Evolutionary conservation across 2,113 vertebrate genomes (phyloP), one percentile per base, ranked within the genome.

Genomic region (Micronycteris hirsuta): DNA sequence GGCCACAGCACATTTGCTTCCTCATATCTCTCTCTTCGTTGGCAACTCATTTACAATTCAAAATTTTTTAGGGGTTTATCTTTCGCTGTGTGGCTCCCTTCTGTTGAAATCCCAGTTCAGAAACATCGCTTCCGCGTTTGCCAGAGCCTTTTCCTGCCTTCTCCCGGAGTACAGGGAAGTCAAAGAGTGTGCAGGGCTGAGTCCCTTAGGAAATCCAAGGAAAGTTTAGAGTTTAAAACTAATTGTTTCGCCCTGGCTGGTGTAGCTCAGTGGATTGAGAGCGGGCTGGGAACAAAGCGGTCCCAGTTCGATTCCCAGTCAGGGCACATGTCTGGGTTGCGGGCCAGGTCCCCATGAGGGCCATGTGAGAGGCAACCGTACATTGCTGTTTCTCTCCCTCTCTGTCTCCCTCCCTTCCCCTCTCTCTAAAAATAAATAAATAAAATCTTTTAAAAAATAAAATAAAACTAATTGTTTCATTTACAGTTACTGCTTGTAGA

Each of bases 41-140:
- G 9, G 52, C 41, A 43, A 19, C 41, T 90, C 61, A 93, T 86
- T 91, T 94, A 52, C 65, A 91, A 94, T 91, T 89, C 86, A 86
- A 38, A 84, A 68, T 20, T 4, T 38, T 54, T 5, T 13, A 22
- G 26, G 4, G 31, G 19, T 58, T 90, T 36, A 13, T 26, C 70
- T 76, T 90, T 33, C n/a, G 4, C 47, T 19, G 0, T 20, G 15
- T 43, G 11, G 1, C 68, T 63, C 14, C 49, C 49, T 24, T 11
- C 84, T 58, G 1, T 10, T 0, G n/a, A 33, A 54, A 76, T 7
- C 36, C 31, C 22, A 0, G 10, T 0, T 10, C 33, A 14, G 47
- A 65, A 67, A 3, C 31, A 52, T 28, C 47, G 22, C 17, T 9
- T 11, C n/a, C 15, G 9, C 12, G 3, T 28, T 28, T 12, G 4